phyloP scores from a whole-genome alignment of 2,888 invertebrate genomes.

The Drosophila suboccidentalis region DNA sequence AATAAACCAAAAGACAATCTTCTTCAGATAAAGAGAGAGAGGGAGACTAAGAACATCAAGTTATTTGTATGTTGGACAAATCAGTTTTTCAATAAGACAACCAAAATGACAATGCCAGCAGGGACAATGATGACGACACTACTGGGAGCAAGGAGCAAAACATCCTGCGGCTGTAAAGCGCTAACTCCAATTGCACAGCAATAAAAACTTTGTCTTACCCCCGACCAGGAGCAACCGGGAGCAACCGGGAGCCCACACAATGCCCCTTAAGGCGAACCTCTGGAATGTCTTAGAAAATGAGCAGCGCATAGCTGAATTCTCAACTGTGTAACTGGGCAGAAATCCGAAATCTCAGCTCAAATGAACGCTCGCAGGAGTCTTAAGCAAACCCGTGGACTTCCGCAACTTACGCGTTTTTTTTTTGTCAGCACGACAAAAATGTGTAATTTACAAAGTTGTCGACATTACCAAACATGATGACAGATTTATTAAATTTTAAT shows the following conservation, averaged over 20 bases:
- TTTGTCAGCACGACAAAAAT: neutral
- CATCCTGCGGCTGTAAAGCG: conserved; percentile 37
- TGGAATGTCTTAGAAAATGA: conserved; percentile 30
- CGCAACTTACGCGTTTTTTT: conserved; percentile 27
- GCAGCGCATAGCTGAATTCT: conserved; percentile 14
- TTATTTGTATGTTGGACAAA: conserved; percentile 47
- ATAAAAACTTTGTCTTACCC: conserved; percentile 74
- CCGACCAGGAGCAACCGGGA: neutral
- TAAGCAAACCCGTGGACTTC: conserved; percentile 32
- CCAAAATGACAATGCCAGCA: conserved; percentile 44
- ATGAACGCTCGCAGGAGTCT: neutral
- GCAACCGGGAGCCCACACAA: neutral
- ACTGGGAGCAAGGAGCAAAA: conserved; percentile 35
- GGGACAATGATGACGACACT: conserved; percentile 39
- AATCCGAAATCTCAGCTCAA: conserved; percentile 1
- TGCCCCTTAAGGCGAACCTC: conserved; percentile 24
- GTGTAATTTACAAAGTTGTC: conserved; percentile 56
- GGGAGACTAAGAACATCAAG: conserved; percentile 12
- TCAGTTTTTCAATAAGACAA: conserved; percentile 56
- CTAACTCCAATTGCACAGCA: conserved; percentile 75
- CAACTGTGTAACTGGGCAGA: neutral
- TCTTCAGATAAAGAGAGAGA: neutral
- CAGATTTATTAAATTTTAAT: conserved; percentile 79
- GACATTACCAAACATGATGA: conserved; percentile 48
- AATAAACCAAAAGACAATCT: conserved; percentile 13